Conservation (phyloP, 2,797 vertebrate species). For the Oreonectes daqikongensis region DNA sequence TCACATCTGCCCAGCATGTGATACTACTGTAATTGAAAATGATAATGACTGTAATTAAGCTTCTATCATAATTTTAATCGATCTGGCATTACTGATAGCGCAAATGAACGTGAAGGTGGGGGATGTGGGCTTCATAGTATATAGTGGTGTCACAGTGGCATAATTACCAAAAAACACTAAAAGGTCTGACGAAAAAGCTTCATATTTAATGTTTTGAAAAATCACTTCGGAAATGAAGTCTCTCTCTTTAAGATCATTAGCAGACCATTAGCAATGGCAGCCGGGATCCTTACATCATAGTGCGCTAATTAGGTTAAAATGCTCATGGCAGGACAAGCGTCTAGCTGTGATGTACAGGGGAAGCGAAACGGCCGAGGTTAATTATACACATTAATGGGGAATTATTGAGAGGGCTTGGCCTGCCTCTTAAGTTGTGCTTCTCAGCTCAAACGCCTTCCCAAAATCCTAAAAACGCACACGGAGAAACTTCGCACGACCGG, state of each 20-base stretch:
- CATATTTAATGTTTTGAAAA: slow-evolving; percentile 58
- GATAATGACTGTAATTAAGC: slow-evolving; percentile 47
- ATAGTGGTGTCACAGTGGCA: slow-evolving; percentile 45
- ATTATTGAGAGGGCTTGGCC: slow-evolving; percentile 62
- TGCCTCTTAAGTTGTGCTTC: slow-evolving; percentile 53
- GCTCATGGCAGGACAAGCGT: slow-evolving; percentile 61
- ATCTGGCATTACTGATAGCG: slow-evolving; percentile 47
- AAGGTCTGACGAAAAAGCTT: slow-evolving; percentile 48
- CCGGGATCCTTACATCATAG: slow-evolving; percentile 63
- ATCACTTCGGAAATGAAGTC: slow-evolving; percentile 67
- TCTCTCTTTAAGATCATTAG: slow-evolving; percentile 66
- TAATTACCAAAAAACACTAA: slow-evolving; percentile 55
- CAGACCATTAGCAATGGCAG: slow-evolving; percentile 64
- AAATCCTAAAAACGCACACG: slow-evolving; percentile 21
- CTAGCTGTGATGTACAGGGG: slow-evolving; percentile 62
- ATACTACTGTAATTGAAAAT: slow-evolving; percentile 43
- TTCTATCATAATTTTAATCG: slow-evolving; percentile 44
- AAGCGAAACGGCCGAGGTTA: slow-evolving; percentile 63
- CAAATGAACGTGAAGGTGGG: slow-evolving; percentile 31
- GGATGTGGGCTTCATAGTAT: slow-evolving; percentile 24
- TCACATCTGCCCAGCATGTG: slow-evolving; percentile 9
- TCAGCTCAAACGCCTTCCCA: slow-evolving; percentile 45
- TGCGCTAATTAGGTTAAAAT: slow-evolving; percentile 66
- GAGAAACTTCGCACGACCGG: neutral
- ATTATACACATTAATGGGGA: slow-evolving; percentile 67